phyloP scores from a whole-genome alignment of 1,140 invertebrate genomes.

The Aplysia californica region DNA sequence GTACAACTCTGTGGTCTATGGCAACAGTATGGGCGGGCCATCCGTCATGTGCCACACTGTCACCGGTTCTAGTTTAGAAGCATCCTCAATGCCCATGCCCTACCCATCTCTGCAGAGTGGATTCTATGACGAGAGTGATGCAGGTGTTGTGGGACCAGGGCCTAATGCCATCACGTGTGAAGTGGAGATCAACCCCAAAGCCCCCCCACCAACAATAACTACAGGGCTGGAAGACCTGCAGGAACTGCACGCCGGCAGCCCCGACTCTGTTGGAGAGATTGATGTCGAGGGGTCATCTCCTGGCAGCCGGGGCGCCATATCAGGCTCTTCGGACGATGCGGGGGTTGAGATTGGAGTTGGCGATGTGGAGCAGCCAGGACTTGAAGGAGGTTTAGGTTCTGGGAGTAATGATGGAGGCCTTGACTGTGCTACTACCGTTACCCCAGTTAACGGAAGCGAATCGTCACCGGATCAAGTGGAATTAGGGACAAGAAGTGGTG shows the following conservation, averaged over 20 bases:
- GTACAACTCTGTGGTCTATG: constrained; percentile 26
- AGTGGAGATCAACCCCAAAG: constrained; percentile 9
- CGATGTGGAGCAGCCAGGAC: too few relatives aligned
- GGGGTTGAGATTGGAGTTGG: too few relatives aligned
- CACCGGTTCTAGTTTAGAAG: constrained; percentile 6
- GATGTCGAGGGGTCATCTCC: neutral
- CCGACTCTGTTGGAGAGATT: neutral
- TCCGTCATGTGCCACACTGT: constrained; percentile 16
- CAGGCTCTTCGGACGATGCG: neutral
- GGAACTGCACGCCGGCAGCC: too few relatives aligned
- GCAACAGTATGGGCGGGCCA: neutral
- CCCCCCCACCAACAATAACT: too few relatives aligned
- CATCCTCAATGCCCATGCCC: constrained; percentile 1
- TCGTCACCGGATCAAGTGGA: too few relatives aligned
- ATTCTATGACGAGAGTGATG: neutral
- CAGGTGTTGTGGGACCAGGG: neutral
- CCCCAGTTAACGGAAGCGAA: too few relatives aligned
- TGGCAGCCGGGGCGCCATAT: neutral
- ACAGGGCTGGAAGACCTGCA: constrained; percentile 9
- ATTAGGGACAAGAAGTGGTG: too few relatives aligned
- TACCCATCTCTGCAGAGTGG: neutral
- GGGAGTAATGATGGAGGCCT: too few relatives aligned
- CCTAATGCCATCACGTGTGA: neutral
- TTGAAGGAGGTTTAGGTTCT: too few relatives aligned
- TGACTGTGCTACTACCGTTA: too few relatives aligned